Base-by-base conservation (phyloP, 1,140 invertebrate species). In the Drosophila repleta region DNA sequence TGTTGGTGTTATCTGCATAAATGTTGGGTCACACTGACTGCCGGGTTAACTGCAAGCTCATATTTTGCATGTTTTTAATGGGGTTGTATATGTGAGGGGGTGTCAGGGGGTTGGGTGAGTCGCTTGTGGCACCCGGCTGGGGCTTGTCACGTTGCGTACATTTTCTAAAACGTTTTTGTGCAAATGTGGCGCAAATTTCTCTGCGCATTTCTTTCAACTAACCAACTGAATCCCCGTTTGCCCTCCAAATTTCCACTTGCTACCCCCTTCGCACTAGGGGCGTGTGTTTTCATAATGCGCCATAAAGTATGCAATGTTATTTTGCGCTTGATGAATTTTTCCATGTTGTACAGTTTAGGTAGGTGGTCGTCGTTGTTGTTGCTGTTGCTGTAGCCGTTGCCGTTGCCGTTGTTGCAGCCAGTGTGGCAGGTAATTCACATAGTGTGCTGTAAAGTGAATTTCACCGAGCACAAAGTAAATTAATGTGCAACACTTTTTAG, bases 261-360 rank as follows among this genome's bases (percentile, higher is more conserved):
- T 35, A 1, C 8, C 8, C 17, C 3, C 41, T n/a, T n/a, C n/a
- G 10, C 46, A 13, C 20, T 17, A 18, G 52, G 68, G 58, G 79
- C 79, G 82, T 88, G 83, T 87, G 83, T 88, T 87, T 87, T 88
- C 83, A 88, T 88, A 83, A 83, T 88, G 79, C 84, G 83, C 83
- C 84, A 88, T 88, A 88, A 88, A 88, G 83, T 88, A 88, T 88
- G 83, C 83, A 88, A 88, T 88, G 83, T 88, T 88, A 88, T 88
- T 88, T 88, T 88, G 79, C 66, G 83, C 83, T 88, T 88, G 83
- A 88, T 88, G 76, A 88, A 89, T 88, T 88, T 88, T 88, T 88
- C 82, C 72, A 83, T 79, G 72, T 79, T 88, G 79, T 73, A 74
- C 74, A 82, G 70, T 85, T 82, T 65, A 58, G 58, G 45, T 52